phyloP scores from a whole-genome alignment of 2,797 vertebrate genomes.

The Falco rusticolus region DNA sequence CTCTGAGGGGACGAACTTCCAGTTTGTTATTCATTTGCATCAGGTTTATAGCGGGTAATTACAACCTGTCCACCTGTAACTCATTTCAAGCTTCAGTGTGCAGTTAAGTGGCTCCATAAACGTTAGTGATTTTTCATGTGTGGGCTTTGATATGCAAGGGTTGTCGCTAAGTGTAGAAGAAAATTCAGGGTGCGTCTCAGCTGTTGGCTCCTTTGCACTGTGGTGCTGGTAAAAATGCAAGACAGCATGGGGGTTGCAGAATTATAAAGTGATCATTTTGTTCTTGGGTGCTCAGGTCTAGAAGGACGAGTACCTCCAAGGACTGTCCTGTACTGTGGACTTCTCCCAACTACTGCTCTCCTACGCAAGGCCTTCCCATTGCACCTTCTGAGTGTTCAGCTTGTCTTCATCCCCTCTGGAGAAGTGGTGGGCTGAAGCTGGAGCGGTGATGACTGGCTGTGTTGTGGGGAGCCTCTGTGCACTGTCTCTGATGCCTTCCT shows the following conservation, averaged over 20 bases:
- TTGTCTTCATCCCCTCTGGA: not conserved
- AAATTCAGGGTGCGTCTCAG: not conserved
- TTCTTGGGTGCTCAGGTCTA: not conserved
- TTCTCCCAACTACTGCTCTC: not conserved
- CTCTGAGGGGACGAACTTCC: not conserved
- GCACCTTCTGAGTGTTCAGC: not conserved
- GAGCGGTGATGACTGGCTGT: not conserved
- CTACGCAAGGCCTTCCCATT: not conserved
- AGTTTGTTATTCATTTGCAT: not conserved
- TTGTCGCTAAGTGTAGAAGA: not conserved
- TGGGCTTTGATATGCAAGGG: not conserved
- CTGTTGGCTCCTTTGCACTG: not conserved
- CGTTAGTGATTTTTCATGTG: not conserved
- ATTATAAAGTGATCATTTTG: not conserved
- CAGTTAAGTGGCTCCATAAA: not conserved
- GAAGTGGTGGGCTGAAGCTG: not conserved
- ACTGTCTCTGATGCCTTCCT: not conserved
- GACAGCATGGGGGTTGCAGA: not conserved
- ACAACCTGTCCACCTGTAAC: not conserved
- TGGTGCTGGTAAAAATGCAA: not conserved
- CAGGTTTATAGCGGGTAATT: not conserved
- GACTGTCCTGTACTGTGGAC: not conserved
- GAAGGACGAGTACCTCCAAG: not conserved
- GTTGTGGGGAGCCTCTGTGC: not conserved
- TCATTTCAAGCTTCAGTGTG: not conserved